phyloP scores from a whole-genome alignment of 2,888 invertebrate species.

The Fragum fragum region DNA sequence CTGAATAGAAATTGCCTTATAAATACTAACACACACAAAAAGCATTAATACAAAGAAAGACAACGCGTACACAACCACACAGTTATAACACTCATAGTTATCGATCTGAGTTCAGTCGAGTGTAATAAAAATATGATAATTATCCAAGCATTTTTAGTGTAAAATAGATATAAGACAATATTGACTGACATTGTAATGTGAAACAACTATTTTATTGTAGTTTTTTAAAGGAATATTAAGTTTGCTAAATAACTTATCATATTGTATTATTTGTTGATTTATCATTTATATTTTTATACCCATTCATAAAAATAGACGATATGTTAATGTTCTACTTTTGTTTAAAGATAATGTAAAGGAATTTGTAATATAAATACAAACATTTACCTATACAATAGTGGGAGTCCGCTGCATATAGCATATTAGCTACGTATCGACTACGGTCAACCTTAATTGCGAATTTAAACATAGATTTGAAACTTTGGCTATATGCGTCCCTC shows the following conservation, averaged over 20 bases:
- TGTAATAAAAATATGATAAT: too few relatives aligned
- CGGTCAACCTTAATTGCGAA: neutral
- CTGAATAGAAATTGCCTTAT: too few relatives aligned
- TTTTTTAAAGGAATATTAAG: too few relatives aligned
- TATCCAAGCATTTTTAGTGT: too few relatives aligned
- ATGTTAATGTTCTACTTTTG: neutral
- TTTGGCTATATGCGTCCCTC: neutral
- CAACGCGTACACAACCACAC: neutral
- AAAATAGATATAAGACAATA: too few relatives aligned
- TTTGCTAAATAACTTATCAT: too few relatives aligned
- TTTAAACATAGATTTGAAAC: slow-evolving; percentile 3
- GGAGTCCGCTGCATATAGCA: slow-evolving; percentile 3
- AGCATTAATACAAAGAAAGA: slow-evolving; percentile 6
- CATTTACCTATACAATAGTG: neutral
- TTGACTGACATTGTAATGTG: too few relatives aligned
- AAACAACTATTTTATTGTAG: too few relatives aligned
- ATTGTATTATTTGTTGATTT: too few relatives aligned
- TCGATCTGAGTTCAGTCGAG: neutral
- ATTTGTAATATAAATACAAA: neutral
- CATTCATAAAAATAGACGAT: neutral
- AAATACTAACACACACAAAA: too few relatives aligned
- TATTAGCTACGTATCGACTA: slow-evolving; percentile 4
- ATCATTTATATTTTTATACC: too few relatives aligned
- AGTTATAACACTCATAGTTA: neutral
- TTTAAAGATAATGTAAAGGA: neutral